phyloP scores from a whole-genome alignment of 2,797 vertebrate species.

The Naso thynnoides region DNA sequence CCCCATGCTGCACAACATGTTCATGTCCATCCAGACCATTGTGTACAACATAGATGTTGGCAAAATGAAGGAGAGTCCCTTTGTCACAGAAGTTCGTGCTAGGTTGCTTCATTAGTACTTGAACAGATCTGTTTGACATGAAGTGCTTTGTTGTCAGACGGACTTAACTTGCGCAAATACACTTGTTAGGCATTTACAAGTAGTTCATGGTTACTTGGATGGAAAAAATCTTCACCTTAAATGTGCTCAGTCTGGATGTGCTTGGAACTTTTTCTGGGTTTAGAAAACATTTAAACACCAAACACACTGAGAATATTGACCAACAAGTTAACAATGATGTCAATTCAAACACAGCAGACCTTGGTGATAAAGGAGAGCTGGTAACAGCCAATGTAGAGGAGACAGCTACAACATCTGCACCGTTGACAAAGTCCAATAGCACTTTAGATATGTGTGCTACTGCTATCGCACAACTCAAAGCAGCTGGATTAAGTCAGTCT shows the following conservation, averaged over 20 bases:
- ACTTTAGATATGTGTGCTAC: constrained; percentile 11
- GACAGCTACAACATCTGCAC: too few relatives aligned
- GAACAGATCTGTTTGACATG: too few relatives aligned
- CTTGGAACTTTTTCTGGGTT: constrained; percentile 57
- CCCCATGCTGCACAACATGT: constrained; percentile 34
- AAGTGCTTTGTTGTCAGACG: too few relatives aligned
- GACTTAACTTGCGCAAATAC: too few relatives aligned
- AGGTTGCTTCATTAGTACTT: constrained; percentile 24
- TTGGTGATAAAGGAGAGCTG: too few relatives aligned
- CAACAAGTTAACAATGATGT: constrained; percentile 3
- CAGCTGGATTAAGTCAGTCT: constrained; percentile 31
- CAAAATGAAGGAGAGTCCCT: constrained; percentile 42
- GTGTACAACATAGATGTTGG: constrained; percentile 55
- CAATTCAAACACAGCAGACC: too few relatives aligned
- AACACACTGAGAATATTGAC: constrained; percentile 22
- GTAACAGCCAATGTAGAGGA: too few relatives aligned
- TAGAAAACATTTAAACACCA: constrained; percentile 54
- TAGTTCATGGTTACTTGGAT: constrained; percentile 43
- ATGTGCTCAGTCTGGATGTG: constrained; percentile 47
- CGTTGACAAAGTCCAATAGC: constrained; percentile 18
- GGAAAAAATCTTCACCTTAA: constrained; percentile 45
- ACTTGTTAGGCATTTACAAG: constrained; percentile 47
- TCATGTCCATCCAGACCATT: constrained; percentile 48
- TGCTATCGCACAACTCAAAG: constrained; percentile 34
- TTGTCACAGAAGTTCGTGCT: constrained; percentile 32